Percentiles rank a stretch among this genome's conserved stretches.
Evolutionary conservation across 2,888 invertebrate genomes (phyloP).

Genomic region (Tholera decimalis): DNA sequence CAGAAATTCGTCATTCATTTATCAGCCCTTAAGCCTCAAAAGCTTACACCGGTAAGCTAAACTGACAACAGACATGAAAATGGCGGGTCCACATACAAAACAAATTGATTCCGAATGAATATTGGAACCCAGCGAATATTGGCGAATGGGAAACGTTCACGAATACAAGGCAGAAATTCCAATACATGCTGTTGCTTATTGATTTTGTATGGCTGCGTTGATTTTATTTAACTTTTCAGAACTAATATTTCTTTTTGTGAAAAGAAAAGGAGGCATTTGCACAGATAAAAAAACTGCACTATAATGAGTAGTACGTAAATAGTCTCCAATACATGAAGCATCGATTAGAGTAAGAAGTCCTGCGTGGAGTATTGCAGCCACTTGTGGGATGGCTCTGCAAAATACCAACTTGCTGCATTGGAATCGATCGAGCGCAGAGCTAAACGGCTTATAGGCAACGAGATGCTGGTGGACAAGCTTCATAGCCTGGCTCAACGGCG

Average conservation of each 20-base stretch:
- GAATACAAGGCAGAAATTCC: constrained; percentile 5
- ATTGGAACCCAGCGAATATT: constrained; percentile 36
- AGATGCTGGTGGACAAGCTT: too few relatives aligned
- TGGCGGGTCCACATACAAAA: constrained; percentile 36
- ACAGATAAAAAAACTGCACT: too few relatives aligned
- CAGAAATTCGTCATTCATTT: not conserved
- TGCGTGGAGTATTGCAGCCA: too few relatives aligned
- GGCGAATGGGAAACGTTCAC: constrained; percentile 27
- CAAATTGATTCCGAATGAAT: constrained; percentile 48
- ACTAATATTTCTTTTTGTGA: not conserved
- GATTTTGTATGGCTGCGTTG: constrained; percentile 7
- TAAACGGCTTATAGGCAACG: too few relatives aligned
- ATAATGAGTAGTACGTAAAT: too few relatives aligned
- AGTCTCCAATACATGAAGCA: too few relatives aligned
- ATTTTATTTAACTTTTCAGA: not conserved
- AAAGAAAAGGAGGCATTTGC: not conserved
- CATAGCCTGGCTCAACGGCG: too few relatives aligned
- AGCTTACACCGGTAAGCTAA: constrained; percentile 27
- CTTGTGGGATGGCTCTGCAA: too few relatives aligned
- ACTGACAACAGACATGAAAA: constrained; percentile 42
- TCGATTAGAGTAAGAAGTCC: too few relatives aligned
- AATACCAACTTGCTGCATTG: too few relatives aligned
- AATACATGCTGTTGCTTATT: constrained; percentile 20
- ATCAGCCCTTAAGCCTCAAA: constrained; percentile 21
- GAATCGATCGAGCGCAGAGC: too few relatives aligned